A percentile compares a stretch with the other conserved stretches of the same genome.
phyloP scores from a whole-genome alignment of 2,888 invertebrate species.

The Euspilapteryx auroguttella region DNA sequence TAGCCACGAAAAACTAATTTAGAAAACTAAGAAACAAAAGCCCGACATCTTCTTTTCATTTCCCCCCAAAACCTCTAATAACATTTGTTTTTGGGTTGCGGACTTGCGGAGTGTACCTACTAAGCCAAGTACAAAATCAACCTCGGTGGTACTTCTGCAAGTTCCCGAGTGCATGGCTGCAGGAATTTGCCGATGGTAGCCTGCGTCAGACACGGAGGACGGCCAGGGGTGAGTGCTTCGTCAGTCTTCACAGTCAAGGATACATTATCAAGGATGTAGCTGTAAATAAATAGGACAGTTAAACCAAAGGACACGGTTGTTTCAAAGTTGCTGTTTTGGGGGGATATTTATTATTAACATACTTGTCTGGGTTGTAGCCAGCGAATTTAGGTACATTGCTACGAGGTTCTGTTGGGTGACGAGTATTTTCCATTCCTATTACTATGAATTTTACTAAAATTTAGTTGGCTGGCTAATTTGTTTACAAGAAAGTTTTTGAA shows the following conservation, averaged over 20 bases:
- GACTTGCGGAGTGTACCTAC: too few species aligned
- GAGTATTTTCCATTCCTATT: not conserved
- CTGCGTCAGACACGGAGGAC: slow-evolving; percentile 48
- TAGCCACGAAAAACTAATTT: too few species aligned
- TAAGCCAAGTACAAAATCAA: too few species aligned
- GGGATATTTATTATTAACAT: too few species aligned
- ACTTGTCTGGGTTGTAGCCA: slow-evolving; percentile 34
- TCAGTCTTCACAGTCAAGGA: slow-evolving; percentile 23
- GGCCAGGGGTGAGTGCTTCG: slow-evolving; percentile 36
- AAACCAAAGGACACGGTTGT: not conserved
- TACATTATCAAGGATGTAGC: slow-evolving; percentile 23
- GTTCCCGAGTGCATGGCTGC: slow-evolving; percentile 36
- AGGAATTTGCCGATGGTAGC: slow-evolving; percentile 38
- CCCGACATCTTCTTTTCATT: too few species aligned
- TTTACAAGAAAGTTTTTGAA: too few species aligned
- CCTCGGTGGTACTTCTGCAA: slow-evolving; percentile 31
- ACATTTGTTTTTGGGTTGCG: too few species aligned
- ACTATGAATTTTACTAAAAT: not conserved
- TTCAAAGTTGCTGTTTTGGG: slow-evolving; percentile 5
- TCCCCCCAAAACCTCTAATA: too few species aligned
- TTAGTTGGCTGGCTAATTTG: not conserved
- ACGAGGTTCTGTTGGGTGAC: slow-evolving; percentile 21
- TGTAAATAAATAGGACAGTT: slow-evolving; percentile 8
- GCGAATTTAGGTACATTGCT: slow-evolving; percentile 37
- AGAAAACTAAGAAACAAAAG: too few species aligned